Conservation (phyloP, 2,888 invertebrate genomes). For the Mamestra brassicae region DNA sequence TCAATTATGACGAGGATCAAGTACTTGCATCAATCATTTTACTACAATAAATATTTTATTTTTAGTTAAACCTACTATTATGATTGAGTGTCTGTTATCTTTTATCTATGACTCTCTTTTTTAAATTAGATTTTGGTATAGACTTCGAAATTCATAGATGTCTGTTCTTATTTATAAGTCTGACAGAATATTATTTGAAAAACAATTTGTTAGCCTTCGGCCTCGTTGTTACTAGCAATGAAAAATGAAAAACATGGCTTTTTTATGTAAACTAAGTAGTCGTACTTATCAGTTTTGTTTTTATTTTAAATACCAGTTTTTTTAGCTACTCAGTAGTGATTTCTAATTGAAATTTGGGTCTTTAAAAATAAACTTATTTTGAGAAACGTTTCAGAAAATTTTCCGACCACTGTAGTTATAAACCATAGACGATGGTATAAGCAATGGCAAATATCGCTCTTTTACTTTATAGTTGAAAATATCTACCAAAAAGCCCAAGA, state of each 20-base stretch:
- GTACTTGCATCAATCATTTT: slow-evolving; percentile 26
- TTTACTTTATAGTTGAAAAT: too few species aligned
- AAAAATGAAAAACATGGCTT: slow-evolving; percentile 6
- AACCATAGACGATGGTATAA: too few species aligned
- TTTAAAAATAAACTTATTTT: too few species aligned
- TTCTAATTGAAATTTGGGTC: too few species aligned
- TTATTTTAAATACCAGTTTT: too few species aligned
- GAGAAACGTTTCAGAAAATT: too few species aligned
- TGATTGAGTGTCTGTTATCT: slow-evolving; percentile 27
- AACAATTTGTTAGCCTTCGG: slow-evolving; percentile 18
- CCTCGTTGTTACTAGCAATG: slow-evolving; percentile 10
- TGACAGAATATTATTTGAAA: slow-evolving; percentile 14
- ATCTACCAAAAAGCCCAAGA: not conserved
- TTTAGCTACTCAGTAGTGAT: too few species aligned
- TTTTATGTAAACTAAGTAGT: not conserved
- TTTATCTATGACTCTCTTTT: not conserved
- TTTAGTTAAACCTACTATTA: not conserved
- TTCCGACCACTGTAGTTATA: too few species aligned
- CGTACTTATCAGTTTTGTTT: not conserved
- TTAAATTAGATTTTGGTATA: slow-evolving; percentile 20
- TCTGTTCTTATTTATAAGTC: slow-evolving; percentile 29
- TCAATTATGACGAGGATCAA: slow-evolving; percentile 40
- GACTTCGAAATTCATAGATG: slow-evolving; percentile 30
- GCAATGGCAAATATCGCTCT: too few species aligned
- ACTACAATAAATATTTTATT: slow-evolving; percentile 21